These are phyloP conservation scores for Pachydiplax longipennis DNA, from an alignment of 2,888 invertebrate genomes.

Conservation along the genomic window DNA sequence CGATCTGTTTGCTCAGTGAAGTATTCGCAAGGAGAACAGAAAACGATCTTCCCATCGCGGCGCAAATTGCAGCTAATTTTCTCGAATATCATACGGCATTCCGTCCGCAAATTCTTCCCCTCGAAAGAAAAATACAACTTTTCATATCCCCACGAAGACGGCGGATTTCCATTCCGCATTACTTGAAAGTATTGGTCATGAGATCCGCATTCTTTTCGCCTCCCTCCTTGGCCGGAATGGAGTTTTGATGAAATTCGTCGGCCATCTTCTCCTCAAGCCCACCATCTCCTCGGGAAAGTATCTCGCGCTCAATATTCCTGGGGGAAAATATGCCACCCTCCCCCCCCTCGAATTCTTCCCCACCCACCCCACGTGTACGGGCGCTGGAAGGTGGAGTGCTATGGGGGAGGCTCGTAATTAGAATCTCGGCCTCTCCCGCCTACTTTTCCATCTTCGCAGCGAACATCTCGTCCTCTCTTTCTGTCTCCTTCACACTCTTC, in stretches of 20 bases:
- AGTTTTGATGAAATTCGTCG: conserved; percentile 35
- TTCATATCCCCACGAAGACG: too few species aligned
- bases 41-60: too few species aligned
- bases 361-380: background rate
- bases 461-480: background rate
- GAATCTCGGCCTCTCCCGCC: conserved; percentile 32
- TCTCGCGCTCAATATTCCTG: conserved; percentile 39
- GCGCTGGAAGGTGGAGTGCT: conserved; percentile 2
- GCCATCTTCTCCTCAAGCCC: conserved; percentile 1
- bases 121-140: background rate
- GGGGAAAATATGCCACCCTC: conserved; percentile 23
- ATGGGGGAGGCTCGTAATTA: conserved; percentile 8
- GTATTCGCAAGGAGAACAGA: too few species aligned
- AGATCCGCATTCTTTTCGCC: background rate
- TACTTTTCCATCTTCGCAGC: background rate
- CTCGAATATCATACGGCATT: too few species aligned
- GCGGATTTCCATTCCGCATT: too few species aligned
- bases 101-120: too few species aligned
- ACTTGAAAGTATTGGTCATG: background rate
- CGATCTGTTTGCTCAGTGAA: too few species aligned
- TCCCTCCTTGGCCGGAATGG: conserved; percentile 14
- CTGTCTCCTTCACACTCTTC: background rate
- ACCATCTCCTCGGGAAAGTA: conserved; percentile 15
- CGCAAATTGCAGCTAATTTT: too few species aligned
- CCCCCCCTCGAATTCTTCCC: conserved; percentile 24